phyloP scores from a whole-genome alignment of 1,140 invertebrate species.

The Drosophila kepulauana region DNA sequence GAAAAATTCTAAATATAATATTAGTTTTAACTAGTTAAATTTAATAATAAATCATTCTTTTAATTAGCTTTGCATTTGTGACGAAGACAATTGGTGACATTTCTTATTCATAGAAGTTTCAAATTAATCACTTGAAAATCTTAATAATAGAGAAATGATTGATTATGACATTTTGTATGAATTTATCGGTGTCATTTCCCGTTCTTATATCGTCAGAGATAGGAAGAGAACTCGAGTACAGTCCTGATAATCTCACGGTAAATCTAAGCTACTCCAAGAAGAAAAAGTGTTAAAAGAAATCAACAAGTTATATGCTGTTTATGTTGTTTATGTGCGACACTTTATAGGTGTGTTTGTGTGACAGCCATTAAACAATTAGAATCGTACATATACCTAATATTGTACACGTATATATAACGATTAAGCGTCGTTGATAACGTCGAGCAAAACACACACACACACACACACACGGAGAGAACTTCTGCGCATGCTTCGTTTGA shows the following conservation, averaged over 20 bases:
- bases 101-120: neutral
- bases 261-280: conserved; percentile 23
- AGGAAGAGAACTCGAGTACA: conserved; percentile 18
- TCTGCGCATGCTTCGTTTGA: conserved; percentile 52
- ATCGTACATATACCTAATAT: conserved; percentile 8
- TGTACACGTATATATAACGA: conserved; percentile 36
- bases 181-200: neutral
- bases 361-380: conserved; percentile 70
- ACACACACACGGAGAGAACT: neutral
- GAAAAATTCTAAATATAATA: too few relatives aligned
- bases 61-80: neutral
- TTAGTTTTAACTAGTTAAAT: too few relatives aligned
- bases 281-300: conserved; percentile 16
- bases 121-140: neutral
- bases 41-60: too few relatives aligned
- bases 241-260: conserved; percentile 35
- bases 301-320: conserved; percentile 18
- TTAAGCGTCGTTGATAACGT: conserved; percentile 69
- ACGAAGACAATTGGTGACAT: neutral
- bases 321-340: conserved; percentile 37
- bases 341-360: conserved; percentile 37
- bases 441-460: neutral
- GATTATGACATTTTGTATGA: neutral
- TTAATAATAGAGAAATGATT: neutral
- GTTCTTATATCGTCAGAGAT: neutral